A percentile compares a stretch with the other conserved stretches of the same genome.
Conservation (phyloP, 2,113 vertebrate genomes). For the Clarias macrocephalus region DNA sequence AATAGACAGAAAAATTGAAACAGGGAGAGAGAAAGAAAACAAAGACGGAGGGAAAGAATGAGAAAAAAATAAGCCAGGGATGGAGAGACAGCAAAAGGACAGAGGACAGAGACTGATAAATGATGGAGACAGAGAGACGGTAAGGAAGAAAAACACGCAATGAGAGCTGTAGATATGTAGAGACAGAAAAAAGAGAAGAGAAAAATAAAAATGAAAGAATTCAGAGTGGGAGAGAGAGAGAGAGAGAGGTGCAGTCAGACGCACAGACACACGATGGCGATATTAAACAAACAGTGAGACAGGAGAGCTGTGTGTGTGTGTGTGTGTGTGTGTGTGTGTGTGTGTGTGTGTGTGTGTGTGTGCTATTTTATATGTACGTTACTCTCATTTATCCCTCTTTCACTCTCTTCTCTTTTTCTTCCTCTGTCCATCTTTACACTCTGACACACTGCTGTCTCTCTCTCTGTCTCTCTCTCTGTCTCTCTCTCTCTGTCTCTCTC, state of each 20-base stretch:
- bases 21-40: background rate
- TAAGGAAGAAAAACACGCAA: background rate
- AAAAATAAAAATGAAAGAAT: too few species aligned
- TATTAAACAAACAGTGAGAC: conserved; percentile 37
- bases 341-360: too few species aligned
- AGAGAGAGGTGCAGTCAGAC: background rate
- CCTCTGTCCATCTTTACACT: background rate
- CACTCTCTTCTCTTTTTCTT: background rate
- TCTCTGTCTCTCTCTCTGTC: too few species aligned
- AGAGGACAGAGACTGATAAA: too few species aligned
- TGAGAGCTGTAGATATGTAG: background rate
- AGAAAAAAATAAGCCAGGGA: background rate
- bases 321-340: too few species aligned
- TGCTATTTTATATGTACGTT: background rate
- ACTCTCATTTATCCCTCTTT: background rate
- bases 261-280: conserved; percentile 65
- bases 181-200: background rate
- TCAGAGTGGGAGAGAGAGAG: too few species aligned
- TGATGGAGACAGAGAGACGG: background rate
- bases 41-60: background rate
- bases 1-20: too few species aligned
- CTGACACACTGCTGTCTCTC: background rate
- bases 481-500: too few species aligned
- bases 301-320: too few species aligned
- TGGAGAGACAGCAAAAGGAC: background rate